Conservation (phyloP, 2,797 vertebrate genomes). For the Helicolenus hilgendorfi region DNA sequence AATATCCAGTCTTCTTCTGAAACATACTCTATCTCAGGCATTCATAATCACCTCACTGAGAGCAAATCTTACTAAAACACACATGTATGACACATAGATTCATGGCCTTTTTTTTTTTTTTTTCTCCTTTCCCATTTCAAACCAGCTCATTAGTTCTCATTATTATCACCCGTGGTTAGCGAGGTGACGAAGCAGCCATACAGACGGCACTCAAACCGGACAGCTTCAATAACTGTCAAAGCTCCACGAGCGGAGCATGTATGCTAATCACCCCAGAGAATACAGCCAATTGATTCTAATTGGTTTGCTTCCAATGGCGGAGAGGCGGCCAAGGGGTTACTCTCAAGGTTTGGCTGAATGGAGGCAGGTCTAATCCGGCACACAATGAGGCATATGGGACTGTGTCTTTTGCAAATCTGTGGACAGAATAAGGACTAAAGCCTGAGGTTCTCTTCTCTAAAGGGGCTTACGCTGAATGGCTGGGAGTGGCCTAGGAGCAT, state of each 20-base stretch:
- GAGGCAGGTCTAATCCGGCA: conserved; percentile 72
- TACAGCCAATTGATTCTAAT: conserved; percentile 85
- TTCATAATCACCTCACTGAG: neutral
- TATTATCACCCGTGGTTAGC: conserved; percentile 60
- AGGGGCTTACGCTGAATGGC: conserved; percentile 59
- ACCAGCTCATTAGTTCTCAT: conserved; percentile 74
- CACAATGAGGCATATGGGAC: conserved; percentile 83
- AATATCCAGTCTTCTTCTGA: neutral
- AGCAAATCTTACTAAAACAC: conserved; percentile 12
- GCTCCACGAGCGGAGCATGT: conserved; percentile 72
- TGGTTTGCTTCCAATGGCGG: conserved; percentile 78
- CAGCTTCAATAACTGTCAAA: conserved; percentile 79
- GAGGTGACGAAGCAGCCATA: conserved; percentile 58
- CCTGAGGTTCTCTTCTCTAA: conserved; percentile 57
- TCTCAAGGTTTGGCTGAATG: conserved; percentile 74
- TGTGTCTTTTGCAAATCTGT: conserved; percentile 77
- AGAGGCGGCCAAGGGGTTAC: conserved; percentile 67
- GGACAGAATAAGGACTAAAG: conserved; percentile 63
- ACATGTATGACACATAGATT: conserved; percentile 28
- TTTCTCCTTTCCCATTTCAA: conserved; percentile 20
- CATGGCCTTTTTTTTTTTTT: neutral
- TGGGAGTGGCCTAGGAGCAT: conserved; percentile 58
- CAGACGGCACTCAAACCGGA: conserved; percentile 67
- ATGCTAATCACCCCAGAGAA: conserved; percentile 86
- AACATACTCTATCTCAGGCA: neutral